Evolutionary conservation across 2,797 vertebrate genomes (phyloP).

Genomic region (Syngnathus acus): DNA sequence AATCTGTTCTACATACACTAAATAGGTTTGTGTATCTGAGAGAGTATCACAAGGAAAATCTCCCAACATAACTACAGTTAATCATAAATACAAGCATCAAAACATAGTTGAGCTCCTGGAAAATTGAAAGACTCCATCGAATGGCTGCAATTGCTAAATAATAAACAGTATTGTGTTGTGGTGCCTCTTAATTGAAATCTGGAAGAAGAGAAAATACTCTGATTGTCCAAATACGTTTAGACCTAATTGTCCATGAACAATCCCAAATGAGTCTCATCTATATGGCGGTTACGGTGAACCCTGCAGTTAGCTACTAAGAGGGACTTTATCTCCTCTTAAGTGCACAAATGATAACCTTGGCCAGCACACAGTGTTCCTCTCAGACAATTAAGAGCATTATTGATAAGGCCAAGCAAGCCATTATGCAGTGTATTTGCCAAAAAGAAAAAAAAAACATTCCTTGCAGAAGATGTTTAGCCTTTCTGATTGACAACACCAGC

Average conservation of each 20-base stretch:
- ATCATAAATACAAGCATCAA: background rate
- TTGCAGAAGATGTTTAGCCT: background rate
- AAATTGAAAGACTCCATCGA: background rate
- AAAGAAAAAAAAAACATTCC: slow-evolving; percentile 12
- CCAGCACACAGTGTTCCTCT: slow-evolving; percentile 29
- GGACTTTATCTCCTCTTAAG: slow-evolving; percentile 27
- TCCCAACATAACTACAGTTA: background rate
- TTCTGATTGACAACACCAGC: slow-evolving; percentile 12
- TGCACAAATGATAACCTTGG: slow-evolving; percentile 42
- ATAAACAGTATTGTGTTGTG: background rate
- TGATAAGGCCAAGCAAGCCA: slow-evolving; percentile 35
- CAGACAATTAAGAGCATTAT: slow-evolving; percentile 36
- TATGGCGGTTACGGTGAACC: background rate
- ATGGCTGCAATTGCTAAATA: background rate
- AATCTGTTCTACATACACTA: too few species aligned
- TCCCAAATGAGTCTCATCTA: slow-evolving; percentile 1
- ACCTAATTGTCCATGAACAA: background rate
- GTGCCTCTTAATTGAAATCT: background rate
- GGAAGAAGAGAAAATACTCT: background rate
- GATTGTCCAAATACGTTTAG: background rate
- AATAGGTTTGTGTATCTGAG: too few species aligned
- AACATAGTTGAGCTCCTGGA: background rate
- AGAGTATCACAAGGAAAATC: background rate
- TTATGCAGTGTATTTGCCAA: slow-evolving; percentile 40
- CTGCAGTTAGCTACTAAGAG: slow-evolving; percentile 15